Percentiles rank a stretch among this genome's conserved stretches.
These are phyloP conservation scores for Musca domestica DNA, from an alignment of 1,140 invertebrate genomes.

Conservation along the genomic window DNA sequence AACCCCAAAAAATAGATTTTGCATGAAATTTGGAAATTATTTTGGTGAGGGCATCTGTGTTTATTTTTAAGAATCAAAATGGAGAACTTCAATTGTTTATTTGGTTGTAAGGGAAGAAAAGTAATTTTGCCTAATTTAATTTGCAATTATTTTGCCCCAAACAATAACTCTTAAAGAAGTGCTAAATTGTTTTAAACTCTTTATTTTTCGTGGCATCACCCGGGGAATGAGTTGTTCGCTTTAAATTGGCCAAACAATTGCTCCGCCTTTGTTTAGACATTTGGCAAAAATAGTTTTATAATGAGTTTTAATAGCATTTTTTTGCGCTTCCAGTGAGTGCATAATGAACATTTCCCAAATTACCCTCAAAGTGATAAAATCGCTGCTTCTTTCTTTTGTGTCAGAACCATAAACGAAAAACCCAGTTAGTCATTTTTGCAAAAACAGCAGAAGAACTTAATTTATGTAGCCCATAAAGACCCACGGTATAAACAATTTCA, in stretches of 20 bases:
- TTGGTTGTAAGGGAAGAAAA: no score
- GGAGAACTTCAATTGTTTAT: no score
- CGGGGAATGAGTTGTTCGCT: not conserved
- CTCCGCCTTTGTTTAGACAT: not conserved
- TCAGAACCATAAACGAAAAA: no score
- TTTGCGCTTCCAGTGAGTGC: not conserved
- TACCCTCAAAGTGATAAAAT: not conserved
- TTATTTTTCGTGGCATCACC: no score
- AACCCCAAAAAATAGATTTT: no score
- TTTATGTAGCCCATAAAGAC: not conserved
- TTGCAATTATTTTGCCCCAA: not conserved
- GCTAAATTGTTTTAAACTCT: not conserved
- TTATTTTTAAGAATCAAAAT: no score
- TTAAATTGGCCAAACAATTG: not conserved
- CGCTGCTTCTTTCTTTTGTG: no score
- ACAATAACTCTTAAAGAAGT: not conserved
- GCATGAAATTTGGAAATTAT: no score
- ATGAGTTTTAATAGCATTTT: slow-evolving; percentile 8
- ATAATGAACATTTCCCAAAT: slow-evolving; percentile 8
- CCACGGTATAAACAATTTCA: not conserved
- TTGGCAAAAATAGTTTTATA: slow-evolving; percentile 1
- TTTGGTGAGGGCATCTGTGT: no score
- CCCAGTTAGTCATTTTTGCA: not conserved
- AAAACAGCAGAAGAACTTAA: not conserved
- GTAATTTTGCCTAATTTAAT: no score